Evolutionary conservation across 2,113 vertebrate species (phyloP), one percentile per base, ranked within the genome.

Genomic region (Tauraco erythrolophus): DNA sequence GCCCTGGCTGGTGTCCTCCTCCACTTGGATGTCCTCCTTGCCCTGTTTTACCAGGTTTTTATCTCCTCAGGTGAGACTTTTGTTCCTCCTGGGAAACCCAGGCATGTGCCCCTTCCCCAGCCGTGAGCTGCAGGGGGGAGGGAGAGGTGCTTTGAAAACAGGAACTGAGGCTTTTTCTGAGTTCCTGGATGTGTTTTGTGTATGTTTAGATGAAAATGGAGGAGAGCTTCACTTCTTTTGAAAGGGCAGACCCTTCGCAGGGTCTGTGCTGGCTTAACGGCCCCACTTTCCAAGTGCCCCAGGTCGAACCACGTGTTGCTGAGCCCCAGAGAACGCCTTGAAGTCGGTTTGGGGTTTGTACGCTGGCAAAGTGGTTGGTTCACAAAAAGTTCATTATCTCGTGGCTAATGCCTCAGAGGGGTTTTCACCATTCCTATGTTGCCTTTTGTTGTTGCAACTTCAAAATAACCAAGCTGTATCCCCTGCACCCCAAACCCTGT

Each of bases 61-160:
- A 12, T 15, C 51, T 65, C 37, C 14, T 57, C 1, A 2, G 28
- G 10, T 50, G 72, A 51, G 24, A 22, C n/a, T 53, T 41, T 57
- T 7, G 1, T 35, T 35, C 64, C 28, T 80, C 27, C 24, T 22
- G 23, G 35, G 56, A 39, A 53, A 13, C 14, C 5, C 8, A 9
- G 14, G 33, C 11, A 2, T 9, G 0, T 3, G 53, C 0, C 1
- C 23, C 22, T 68, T 56, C 43, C 35, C 35, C 43, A 12, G 17
- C 6, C 0, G 0, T 7, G 69, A 65, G 62, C 28, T 46, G 43
- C 39, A 24, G 53, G n/a, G 25, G 53, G 48, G 9, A 37, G 39
- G 62, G 54, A 69, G 45, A 23, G 28, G 37, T 6, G 24, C 46
- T 87, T 19, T 43, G 77, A 11, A 46, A 64, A 17, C 0, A 0